Evolutionary conservation across 1,140 invertebrate species (phyloP).

Genomic region (Popillia japonica): DNA sequence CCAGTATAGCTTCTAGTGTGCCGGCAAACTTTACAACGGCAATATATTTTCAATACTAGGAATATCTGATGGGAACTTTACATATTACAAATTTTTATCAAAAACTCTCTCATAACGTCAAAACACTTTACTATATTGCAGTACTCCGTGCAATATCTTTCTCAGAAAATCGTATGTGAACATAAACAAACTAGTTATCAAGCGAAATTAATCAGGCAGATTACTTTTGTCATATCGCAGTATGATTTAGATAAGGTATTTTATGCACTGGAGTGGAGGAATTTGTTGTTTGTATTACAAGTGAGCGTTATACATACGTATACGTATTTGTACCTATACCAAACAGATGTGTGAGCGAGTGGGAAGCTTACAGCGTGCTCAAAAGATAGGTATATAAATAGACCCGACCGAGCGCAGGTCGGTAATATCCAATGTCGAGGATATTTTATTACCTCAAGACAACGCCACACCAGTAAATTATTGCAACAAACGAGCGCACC

Average conservation of each 20-base stretch:
- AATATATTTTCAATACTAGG: background rate
- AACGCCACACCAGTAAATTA: slow-evolving; percentile 24
- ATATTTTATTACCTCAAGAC: slow-evolving; percentile 32
- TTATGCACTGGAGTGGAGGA: background rate
- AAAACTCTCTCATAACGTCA: background rate
- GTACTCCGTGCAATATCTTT: background rate
- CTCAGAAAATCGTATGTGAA: slow-evolving; percentile 1
- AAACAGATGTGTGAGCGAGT: background rate
- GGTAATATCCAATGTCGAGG: slow-evolving; percentile 29
- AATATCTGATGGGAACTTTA: slow-evolving; percentile 1
- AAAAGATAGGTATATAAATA: slow-evolving; percentile 26
- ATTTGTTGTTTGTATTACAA: background rate
- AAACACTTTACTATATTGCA: background rate
- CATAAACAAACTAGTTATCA: slow-evolving; percentile 7
- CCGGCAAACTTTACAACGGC: background rate
- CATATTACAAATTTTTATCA: background rate
- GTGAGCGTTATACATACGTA: background rate
- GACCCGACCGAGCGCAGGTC: slow-evolving; percentile 11
- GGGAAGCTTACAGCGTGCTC: background rate
- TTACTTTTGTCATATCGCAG: background rate
- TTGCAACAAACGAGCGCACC: slow-evolving; percentile 25
- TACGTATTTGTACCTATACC: background rate
- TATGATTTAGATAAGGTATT: slow-evolving; percentile 31
- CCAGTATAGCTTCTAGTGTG: background rate
- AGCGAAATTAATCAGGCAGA: slow-evolving; percentile 16